Percentiles rank a stretch among this genome's conserved stretches.
phyloP scores from a whole-genome alignment of 2,888 invertebrate genomes.

The Limenitis camilla region DNA sequence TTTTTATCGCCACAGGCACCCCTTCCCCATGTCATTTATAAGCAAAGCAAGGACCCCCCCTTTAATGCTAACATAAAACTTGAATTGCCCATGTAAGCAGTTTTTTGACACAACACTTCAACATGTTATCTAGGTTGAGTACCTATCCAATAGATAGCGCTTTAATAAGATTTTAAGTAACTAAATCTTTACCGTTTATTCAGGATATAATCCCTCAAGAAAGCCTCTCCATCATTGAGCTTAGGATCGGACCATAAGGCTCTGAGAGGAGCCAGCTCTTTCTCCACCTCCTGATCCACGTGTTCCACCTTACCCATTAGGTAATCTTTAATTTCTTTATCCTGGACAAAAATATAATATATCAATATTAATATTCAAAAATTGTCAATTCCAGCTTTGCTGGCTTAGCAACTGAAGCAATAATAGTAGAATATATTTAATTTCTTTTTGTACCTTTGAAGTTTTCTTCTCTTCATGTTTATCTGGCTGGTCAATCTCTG shows the following conservation, averaged over 20 bases:
- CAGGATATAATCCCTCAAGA: constrained; percentile 92
- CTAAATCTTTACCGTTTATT: constrained; percentile 79
- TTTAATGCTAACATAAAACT: too few relatives aligned
- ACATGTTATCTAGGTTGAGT: too few relatives aligned
- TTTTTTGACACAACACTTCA: too few relatives aligned
- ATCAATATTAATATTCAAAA: constrained; percentile 4
- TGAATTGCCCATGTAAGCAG: too few relatives aligned
- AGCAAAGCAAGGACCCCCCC: too few relatives aligned
- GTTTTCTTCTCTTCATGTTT: constrained; percentile 13
- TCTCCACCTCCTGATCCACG: constrained; percentile 73
- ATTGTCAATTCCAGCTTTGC: too few relatives aligned
- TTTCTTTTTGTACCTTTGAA: constrained; percentile 17
- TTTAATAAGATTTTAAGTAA: too few relatives aligned
- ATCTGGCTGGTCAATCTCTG: constrained; percentile 35
- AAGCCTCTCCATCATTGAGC: constrained; percentile 88
- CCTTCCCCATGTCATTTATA: too few relatives aligned
- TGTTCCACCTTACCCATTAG: constrained; percentile 82
- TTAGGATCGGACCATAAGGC: constrained; percentile 90
- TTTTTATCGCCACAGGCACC: too few relatives aligned
- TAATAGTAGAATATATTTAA: background rate
- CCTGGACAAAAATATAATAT: constrained; percentile 34
- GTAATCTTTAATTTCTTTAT: constrained; percentile 78
- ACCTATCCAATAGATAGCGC: too few relatives aligned
- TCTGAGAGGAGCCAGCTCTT: constrained; percentile 82
- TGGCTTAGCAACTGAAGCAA: too few relatives aligned